These are phyloP conservation scores for Drosophila dives DNA, from an alignment of 2,888 invertebrate species.

Conservation along the genomic window DNA sequence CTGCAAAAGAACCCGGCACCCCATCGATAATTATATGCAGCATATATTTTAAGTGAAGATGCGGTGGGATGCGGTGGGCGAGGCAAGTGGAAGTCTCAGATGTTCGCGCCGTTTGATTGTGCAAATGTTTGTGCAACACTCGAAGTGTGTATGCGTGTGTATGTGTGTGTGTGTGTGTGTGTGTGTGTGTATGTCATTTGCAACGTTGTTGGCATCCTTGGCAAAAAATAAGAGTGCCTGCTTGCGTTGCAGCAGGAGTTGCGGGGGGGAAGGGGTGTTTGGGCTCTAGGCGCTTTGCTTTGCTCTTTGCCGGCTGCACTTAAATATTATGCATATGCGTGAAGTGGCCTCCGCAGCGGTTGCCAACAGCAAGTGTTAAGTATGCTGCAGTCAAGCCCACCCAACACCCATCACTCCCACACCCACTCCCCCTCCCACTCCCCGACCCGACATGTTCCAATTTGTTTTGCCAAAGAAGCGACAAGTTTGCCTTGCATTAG, in stretches of 20 bases:
- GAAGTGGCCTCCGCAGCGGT: conserved; percentile 56
- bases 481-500: conserved; percentile 36
- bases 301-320: conserved; percentile 75
- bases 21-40: conserved; percentile 79
- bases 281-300: conserved; percentile 64
- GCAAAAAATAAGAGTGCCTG: conserved; percentile 70
- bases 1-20: conserved; percentile 42
- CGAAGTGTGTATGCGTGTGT: conserved; percentile 45
- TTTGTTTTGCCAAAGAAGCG: conserved; percentile 41
- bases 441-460: conserved; percentile 32
- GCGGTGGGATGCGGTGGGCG: conserved; percentile 4
- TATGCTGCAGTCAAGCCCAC: conserved; percentile 49
- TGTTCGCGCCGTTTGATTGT: conserved; percentile 65
- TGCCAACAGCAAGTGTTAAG: conserved; percentile 55
- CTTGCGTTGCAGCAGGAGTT: not conserved
- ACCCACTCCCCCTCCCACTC: not conserved
- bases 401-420: not conserved
- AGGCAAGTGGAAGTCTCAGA: conserved; percentile 16
- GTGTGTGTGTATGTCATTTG: conserved; percentile 31
- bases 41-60: conserved; percentile 62
- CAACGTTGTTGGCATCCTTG: conserved; percentile 35
- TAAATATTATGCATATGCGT: conserved; percentile 79
- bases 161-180: conserved; percentile 13
- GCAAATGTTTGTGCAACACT: conserved; percentile 78
- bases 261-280: not conserved